These are phyloP conservation scores for Ranitomeya variabilis DNA, from an alignment of 2,113 vertebrate genomes.

Conservation along the genomic window DNA sequence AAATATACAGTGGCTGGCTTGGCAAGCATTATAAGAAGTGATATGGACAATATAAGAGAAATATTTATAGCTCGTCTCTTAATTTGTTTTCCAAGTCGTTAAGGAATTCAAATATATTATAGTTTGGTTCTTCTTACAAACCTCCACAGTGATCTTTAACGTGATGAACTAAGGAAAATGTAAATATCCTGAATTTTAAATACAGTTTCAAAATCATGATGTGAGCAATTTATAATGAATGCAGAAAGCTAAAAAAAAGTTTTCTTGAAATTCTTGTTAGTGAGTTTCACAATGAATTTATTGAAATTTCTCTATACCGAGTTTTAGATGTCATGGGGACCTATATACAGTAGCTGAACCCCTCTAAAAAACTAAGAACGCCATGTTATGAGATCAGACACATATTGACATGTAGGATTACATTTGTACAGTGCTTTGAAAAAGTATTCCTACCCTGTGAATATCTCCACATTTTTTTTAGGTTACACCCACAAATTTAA, in stretches of 20 bases:
- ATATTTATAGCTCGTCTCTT: neutral
- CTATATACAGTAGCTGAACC: no score
- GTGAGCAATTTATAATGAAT: neutral
- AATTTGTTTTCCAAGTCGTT: slow-evolving; percentile 9
- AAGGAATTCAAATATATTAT: neutral
- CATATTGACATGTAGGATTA: no score
- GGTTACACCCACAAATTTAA: no score
- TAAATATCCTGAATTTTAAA: neutral
- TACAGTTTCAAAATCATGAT: neutral
- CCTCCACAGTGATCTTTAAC: neutral
- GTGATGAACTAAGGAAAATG: neutral
- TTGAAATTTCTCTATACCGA: neutral
- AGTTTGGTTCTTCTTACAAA: neutral
- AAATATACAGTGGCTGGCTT: slow-evolving; percentile 28
- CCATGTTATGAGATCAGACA: no score
- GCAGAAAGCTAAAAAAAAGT: neutral
- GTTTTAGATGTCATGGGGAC: no score
- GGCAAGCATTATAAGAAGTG: neutral
- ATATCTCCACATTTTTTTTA: no score
- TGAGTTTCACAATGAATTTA: no score
- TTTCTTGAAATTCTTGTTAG: no score
- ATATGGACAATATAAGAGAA: slow-evolving; percentile 10
- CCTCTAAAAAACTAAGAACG: no score
- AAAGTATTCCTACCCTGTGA: no score
- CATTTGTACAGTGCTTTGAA: no score